Evolutionary conservation across 2,113 vertebrate species (phyloP).

Genomic region (Megaceryle torquata): DNA sequence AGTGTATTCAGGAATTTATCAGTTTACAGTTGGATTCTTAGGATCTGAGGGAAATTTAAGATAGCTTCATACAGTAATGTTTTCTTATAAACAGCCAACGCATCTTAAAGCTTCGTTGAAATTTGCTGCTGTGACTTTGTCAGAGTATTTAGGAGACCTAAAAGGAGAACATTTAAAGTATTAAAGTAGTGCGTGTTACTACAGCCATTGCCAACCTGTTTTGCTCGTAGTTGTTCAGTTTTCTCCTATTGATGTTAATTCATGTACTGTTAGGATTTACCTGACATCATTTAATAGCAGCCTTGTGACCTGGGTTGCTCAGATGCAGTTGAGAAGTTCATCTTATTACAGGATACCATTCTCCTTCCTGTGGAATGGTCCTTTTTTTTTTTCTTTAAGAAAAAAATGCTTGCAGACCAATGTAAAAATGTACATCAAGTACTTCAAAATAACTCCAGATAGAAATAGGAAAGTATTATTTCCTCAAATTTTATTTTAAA

Average conservation of each 20-base stretch:
- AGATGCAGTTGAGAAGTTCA: background rate
- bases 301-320: background rate
- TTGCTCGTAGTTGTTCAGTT: conserved; percentile 52
- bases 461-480: background rate
- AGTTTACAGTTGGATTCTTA: conserved; percentile 90
- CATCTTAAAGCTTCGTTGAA: conserved; percentile 30
- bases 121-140: conserved; percentile 36
- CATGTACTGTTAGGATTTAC: background rate
- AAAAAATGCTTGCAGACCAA: background rate
- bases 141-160: background rate
- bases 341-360: background rate
- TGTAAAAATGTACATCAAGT: conserved; percentile 5
- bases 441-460: background rate
- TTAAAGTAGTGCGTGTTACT: background rate
- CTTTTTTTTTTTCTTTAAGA: background rate
- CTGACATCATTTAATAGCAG: background rate
- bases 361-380: conserved; percentile 17
- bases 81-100: conserved; percentile 50
- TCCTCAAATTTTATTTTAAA: conserved; percentile 30
- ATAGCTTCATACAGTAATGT: background rate
- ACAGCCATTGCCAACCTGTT: conserved; percentile 5
- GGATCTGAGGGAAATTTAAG: background rate
- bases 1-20: conserved; percentile 96
- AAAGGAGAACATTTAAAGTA: conserved; percentile 25
- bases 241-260: conserved; percentile 32